phyloP scores from a whole-genome alignment of 2,888 invertebrate genomes.

The Sialis lutaria region DNA sequence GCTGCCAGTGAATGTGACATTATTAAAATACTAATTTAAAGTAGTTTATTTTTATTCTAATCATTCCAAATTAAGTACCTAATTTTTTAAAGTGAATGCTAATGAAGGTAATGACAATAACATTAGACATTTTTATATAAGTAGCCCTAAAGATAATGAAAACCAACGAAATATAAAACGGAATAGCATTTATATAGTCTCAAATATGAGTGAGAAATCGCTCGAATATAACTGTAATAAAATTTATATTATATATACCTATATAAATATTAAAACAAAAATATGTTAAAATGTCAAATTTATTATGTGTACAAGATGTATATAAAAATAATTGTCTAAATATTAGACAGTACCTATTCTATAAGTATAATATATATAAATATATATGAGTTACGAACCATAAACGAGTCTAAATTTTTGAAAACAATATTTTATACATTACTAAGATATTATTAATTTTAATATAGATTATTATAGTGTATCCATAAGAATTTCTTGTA shows the following conservation, averaged over 20 bases:
- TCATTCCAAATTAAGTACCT: slow-evolving; percentile 30
- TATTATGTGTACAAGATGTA: neutral
- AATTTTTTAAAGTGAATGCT: slow-evolving; percentile 22
- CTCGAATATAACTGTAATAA: neutral
- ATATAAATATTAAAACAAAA: neutral
- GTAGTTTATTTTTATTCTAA: slow-evolving; percentile 12
- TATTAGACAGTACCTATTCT: no score
- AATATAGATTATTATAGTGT: no score
- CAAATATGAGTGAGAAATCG: neutral
- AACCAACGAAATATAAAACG: neutral
- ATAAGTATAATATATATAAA: no score
- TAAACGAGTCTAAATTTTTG: no score
- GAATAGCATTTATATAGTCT: neutral
- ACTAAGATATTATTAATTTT: no score
- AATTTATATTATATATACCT: neutral
- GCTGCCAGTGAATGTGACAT: neutral
- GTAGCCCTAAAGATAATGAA: neutral
- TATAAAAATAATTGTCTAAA: no score
- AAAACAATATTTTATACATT: no score
- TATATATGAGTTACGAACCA: no score
- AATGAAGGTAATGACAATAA: slow-evolving; percentile 2
- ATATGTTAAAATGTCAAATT: neutral
- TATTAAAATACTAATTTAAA: neutral
- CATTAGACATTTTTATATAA: neutral
- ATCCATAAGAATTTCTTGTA: neutral